Conservation (phyloP, 2,797 vertebrate genomes). For the Gastrophryne carolinensis region DNA sequence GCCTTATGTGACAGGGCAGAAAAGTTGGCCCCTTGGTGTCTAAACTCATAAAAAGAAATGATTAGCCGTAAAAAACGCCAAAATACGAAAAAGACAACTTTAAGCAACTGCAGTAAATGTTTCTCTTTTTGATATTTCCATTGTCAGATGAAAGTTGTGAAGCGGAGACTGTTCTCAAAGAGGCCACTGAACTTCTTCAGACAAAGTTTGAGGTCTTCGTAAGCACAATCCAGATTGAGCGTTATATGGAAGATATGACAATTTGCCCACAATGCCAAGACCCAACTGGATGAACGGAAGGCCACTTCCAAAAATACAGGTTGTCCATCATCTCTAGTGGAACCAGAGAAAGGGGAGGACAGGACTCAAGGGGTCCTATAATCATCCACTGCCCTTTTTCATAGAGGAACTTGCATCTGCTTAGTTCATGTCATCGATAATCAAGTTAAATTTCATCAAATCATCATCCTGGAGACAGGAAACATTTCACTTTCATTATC, state of each 20-base stretch:
- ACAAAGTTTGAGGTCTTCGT: constrained; percentile 84
- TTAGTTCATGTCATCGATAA: too few relatives aligned
- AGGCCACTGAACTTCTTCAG: constrained; percentile 79
- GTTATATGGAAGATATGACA: constrained; percentile 78
- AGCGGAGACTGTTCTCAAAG: constrained; percentile 77
- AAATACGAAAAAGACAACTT: too few relatives aligned
- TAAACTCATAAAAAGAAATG: too few relatives aligned
- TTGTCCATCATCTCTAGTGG: constrained; percentile 4
- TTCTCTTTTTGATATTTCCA: neutral
- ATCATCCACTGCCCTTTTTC: neutral
- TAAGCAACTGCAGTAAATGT: too few relatives aligned
- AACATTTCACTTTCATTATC: too few relatives aligned
- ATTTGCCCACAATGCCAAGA: constrained; percentile 83
- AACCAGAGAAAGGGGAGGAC: constrained; percentile 27
- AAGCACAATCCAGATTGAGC: constrained; percentile 90
- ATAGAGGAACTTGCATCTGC: neutral
- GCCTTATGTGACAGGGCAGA: too few relatives aligned
- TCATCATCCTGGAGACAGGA: too few relatives aligned
- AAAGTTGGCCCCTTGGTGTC: too few relatives aligned
- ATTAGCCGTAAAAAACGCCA: too few relatives aligned
- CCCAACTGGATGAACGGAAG: constrained; percentile 72
- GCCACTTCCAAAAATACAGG: neutral
- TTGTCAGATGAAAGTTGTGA: constrained; percentile 75
- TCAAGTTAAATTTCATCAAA: too few relatives aligned
- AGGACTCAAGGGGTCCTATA: neutral